Evolutionary conservation across 2,888 invertebrate genomes (phyloP), one percentile per base, ranked within the genome.

Genomic region (Lycocerus yunnanus): DNA sequence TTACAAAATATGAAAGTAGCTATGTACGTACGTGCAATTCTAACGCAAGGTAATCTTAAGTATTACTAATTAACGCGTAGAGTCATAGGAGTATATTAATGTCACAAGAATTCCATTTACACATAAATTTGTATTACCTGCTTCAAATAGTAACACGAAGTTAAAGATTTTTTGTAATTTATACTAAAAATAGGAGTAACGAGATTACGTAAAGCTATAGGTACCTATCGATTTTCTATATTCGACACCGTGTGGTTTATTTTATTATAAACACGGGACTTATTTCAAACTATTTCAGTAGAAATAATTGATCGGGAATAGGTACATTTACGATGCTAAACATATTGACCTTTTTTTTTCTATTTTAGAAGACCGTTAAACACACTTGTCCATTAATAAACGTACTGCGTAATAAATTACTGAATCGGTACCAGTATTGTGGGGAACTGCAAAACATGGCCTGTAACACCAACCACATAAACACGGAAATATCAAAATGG

Each of bases 401-500:
- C 1, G 43, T 43, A 43, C 43, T 5, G 8, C n/a, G 20, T 20
- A 63, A 63, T 63, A 63, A 63, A 63, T 63, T 63, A 63, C n/a
- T 8, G 20, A 16, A 63, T 63, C 61, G 61, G 16, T 63, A 63
- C 13, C 18, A 63, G 20, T 14, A 63, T 20, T 63, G 20, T 18
- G 61, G 61, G 20, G 20, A 63, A 20, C 18, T 63, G 61, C 61
- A 18, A 63, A 63, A 18, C 61, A 63, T 20, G 61, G 61, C 61
- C 61, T 63, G 61, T 63, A 59, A 18, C 60, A 68, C 14, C 14
- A 58, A 61, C 63, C 63, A 18, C 27, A 43, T 61, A 69, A 80
- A 80, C 78, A 78, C 80, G 80, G 80, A 80, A 80, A 77, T 78
- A 77, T 78, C 78, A 78, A 73, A 75, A 75, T 70, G 68, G 69